Evolutionary conservation across 2,113 vertebrate genomes (phyloP), one percentile per base, ranked within the genome.

Genomic region (Ginglymostoma cirratum): DNA sequence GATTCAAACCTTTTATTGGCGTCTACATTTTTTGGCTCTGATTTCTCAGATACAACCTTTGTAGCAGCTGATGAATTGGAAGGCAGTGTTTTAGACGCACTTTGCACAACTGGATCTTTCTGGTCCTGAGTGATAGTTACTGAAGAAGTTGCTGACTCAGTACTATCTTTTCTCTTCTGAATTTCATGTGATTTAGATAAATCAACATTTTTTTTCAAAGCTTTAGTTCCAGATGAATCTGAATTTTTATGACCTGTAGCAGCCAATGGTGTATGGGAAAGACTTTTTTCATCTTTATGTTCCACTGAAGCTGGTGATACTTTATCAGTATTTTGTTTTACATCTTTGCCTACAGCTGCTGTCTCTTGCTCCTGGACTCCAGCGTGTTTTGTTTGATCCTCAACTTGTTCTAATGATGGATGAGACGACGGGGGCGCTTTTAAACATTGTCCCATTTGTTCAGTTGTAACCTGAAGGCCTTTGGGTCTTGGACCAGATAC

Each of bases 151-250:
- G 92, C 66, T 69, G 27, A 24, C 24, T 95, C 94, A 76, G 94
- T 34, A 95, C 23, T 30, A 42, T 95, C 94, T 42, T 52, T 52
- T 48, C 72, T 72, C 45, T 76, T 70, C 38, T 95, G 94, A 72
- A 72, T 72, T 72, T 48, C 94, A 70, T 95, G 94, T 70, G 94
- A 72, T 95, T 95, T 95, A 95, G 94, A 72, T 95, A 52, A 34
- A 52, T 95, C 42, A 30, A n/a, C 67, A 52, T 7, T 95, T 72
- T 48, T 76, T 95, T 72, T 76, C 94, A 95, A 72, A 76, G 76
- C 94, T 72, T 95, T 48, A 52, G 45, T 42, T 45, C 42, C 42
- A 52, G 27, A 72, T 30, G 94, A 52, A 52, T 95, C 94, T 24
- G 69, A 95, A 76, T 45, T 70, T 72, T 95, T 95, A 66, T n/a